These are phyloP conservation scores for Epicampocera succincta DNA, from an alignment of 2,888 invertebrate species.

Conservation along the genomic window DNA sequence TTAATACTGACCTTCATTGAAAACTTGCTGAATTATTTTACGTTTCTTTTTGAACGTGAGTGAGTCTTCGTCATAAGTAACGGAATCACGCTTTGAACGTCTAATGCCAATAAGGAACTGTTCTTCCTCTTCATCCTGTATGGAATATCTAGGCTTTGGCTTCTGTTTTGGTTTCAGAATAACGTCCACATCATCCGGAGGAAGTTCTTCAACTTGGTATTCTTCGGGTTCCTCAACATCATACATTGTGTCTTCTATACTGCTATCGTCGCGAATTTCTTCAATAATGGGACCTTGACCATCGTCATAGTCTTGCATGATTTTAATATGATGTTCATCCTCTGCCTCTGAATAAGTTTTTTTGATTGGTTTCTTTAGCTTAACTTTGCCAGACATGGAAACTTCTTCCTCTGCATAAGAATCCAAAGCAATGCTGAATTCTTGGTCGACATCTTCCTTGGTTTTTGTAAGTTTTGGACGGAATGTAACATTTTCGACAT, in stretches of 20 bases:
- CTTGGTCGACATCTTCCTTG: constrained; percentile 94
- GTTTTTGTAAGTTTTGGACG: constrained; percentile 89
- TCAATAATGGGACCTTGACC: constrained; percentile 84
- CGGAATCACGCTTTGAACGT: constrained; percentile 82
- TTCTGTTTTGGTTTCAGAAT: constrained; percentile 83
- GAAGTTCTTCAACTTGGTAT: constrained; percentile 84
- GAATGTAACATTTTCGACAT: constrained; percentile 90
- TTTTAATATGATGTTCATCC: constrained; percentile 88
- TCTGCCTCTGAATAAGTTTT: constrained; percentile 90
- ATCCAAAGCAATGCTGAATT: constrained; percentile 92
- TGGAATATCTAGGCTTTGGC: constrained; percentile 83
- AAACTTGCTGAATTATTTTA: constrained; percentile 86
- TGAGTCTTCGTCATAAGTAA: constrained; percentile 85
- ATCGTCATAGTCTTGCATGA: constrained; percentile 85
- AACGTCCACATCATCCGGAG: constrained; percentile 81
- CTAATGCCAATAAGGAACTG: constrained; percentile 83
- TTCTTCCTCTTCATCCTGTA: constrained; percentile 84
- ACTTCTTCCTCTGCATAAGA: constrained; percentile 94
- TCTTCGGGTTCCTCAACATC: constrained; percentile 83
- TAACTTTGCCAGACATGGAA: constrained; percentile 91
- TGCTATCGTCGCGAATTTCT: constrained; percentile 85
- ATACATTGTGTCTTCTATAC: constrained; percentile 83
- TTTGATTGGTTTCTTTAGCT: constrained; percentile 88
- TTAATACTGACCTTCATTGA: constrained; percentile 80
- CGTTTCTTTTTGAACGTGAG: constrained; percentile 87